Percentiles rank a stretch among this genome's conserved stretches.
phyloP scores from a whole-genome alignment of 1,140 invertebrate genomes.

The Lepidostoma basale region DNA sequence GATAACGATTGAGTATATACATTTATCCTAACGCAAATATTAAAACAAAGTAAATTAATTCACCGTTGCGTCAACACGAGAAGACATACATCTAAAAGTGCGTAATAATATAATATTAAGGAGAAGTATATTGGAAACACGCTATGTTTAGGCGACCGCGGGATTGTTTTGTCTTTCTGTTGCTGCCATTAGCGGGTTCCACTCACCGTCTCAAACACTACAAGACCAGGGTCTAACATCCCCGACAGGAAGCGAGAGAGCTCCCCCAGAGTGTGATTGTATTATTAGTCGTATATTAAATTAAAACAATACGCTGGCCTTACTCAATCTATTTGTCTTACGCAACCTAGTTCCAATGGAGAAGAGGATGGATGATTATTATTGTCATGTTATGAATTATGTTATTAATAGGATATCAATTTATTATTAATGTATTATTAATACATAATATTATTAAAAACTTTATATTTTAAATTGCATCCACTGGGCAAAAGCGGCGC shows the following conservation, averaged over 20 bases:
- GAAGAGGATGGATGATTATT: slow-evolving; percentile 20
- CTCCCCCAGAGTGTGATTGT: slow-evolving; percentile 19
- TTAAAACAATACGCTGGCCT: slow-evolving; percentile 33
- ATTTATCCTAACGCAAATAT: slow-evolving; percentile 24
- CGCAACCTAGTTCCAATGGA: slow-evolving; percentile 30
- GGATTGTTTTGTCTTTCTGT: slow-evolving; percentile 29
- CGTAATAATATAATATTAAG: slow-evolving; percentile 39
- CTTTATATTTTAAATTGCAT: slow-evolving; percentile 33
- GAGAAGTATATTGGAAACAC: slow-evolving; percentile 36
- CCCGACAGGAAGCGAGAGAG: no score
- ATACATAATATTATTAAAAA: slow-evolving; percentile 35
- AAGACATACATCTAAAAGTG: slow-evolving; percentile 36
- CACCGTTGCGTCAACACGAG: slow-evolving; percentile 27
- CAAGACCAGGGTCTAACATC: no score
- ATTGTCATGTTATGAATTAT: slow-evolving; percentile 31
- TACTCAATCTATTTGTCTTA: slow-evolving; percentile 32
- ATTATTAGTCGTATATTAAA: slow-evolving; percentile 31
- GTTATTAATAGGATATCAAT: slow-evolving; percentile 39
- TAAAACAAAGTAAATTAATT: slow-evolving; percentile 14
- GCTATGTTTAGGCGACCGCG: slow-evolving; percentile 39
- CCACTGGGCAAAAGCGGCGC: not conserved
- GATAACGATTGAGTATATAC: slow-evolving; percentile 43
- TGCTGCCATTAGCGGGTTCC: not conserved
- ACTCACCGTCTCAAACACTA: no score
- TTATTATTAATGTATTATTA: slow-evolving; percentile 38